phyloP scores from a whole-genome alignment of 2,113 vertebrate genomes.

The Onychorhynchus coronatus region DNA sequence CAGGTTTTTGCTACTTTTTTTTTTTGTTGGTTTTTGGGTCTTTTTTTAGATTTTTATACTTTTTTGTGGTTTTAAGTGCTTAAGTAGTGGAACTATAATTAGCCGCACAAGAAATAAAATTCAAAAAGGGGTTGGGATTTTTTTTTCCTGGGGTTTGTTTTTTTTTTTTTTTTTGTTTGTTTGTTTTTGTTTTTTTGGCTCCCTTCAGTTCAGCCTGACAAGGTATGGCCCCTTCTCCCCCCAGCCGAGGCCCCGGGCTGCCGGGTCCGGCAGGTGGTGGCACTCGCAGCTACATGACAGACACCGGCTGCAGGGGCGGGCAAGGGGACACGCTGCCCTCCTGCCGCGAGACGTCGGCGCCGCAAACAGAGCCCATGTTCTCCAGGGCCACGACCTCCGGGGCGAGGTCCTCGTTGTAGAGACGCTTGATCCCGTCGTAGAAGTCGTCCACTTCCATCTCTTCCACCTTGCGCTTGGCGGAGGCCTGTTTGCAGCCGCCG shows the following conservation, averaged over 20 bases:
- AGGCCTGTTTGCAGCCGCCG: constrained; percentile 78
- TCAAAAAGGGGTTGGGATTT: constrained; percentile 13
- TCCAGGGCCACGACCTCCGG: constrained; percentile 74
- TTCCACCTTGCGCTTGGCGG: constrained; percentile 94
- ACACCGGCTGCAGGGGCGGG: constrained; percentile 89
- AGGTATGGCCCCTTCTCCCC: constrained; percentile 58
- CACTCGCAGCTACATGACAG: constrained; percentile 75
- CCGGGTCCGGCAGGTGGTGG: not conserved
- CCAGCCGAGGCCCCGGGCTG: not conserved
- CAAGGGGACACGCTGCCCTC: constrained; percentile 85
- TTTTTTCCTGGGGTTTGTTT: not conserved
- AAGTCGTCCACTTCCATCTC: constrained; percentile 98
- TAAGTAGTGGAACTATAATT: constrained; percentile 77
- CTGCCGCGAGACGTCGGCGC: constrained; percentile 72
- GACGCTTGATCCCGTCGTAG: constrained; percentile 93
- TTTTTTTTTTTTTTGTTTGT: no score
- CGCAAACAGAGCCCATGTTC: constrained; percentile 64
- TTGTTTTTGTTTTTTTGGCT: constrained; percentile 58
- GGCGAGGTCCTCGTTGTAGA: constrained; percentile 89
- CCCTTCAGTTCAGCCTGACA: constrained; percentile 77
- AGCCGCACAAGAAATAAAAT: constrained; percentile 68
- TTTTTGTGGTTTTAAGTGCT: constrained; percentile 77
- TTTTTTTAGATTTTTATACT: constrained; percentile 67
- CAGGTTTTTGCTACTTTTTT: constrained; percentile 74
- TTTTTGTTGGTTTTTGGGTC: constrained; percentile 72